Conservation (phyloP, 2,888 invertebrate species). For the Cosmorhoe ocellata region DNA sequence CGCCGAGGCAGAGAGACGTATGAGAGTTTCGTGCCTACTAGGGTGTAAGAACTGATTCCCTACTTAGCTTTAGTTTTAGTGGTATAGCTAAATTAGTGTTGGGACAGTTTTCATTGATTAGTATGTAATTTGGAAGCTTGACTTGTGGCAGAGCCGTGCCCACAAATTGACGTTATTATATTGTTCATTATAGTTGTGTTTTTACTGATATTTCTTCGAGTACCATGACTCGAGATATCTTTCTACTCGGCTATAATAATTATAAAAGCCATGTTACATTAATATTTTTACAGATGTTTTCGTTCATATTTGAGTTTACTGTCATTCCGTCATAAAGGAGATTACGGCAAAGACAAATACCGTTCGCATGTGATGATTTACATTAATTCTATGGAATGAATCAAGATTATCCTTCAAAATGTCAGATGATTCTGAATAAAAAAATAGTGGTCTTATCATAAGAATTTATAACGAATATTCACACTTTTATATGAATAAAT, state of each 20-base stretch:
- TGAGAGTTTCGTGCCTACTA: constrained; percentile 8
- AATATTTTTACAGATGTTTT: no score
- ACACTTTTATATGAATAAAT: constrained; percentile 34
- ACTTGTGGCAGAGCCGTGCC: background rate
- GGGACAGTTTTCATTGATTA: constrained; percentile 7
- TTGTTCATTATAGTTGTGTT: background rate
- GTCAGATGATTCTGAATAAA: constrained; percentile 1
- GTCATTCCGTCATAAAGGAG: no score
- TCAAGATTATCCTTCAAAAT: background rate
- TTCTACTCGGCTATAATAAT: no score
- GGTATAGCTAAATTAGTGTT: background rate
- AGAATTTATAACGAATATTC: constrained; percentile 27
- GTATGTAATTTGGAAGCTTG: constrained; percentile 9
- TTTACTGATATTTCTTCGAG: constrained; percentile 8
- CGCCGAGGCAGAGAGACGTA: no score
- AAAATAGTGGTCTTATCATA: constrained; percentile 24
- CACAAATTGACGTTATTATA: background rate
- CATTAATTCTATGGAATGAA: no score
- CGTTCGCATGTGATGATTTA: no score
- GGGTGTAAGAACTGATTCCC: constrained; percentile 5
- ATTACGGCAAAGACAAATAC: no score
- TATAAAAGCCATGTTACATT: no score
- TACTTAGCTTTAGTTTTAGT: constrained; percentile 5
- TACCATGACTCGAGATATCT: no score
- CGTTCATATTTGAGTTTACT: no score